Conservation (phyloP, 2,888 invertebrate species). For the Parnassius glacialis region DNA sequence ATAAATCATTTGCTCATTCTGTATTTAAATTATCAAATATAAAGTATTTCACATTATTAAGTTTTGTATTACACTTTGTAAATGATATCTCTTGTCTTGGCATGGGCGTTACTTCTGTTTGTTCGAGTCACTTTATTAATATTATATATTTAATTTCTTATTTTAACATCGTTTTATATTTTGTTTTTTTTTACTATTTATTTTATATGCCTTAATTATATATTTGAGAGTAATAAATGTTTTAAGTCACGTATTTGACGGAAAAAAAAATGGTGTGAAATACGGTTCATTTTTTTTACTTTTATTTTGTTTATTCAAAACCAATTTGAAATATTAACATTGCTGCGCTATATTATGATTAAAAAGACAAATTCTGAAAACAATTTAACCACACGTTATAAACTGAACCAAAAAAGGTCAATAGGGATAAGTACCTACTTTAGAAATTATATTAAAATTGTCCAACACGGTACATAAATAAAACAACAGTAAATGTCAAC, state of each 20-base stretch:
- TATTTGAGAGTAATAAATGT: constrained; percentile 12
- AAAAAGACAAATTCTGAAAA: no score
- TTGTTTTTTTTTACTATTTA: constrained; percentile 25
- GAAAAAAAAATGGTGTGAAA: background rate
- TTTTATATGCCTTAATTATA: constrained; percentile 22
- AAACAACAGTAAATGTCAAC: background rate
- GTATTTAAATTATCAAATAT: constrained; percentile 43
- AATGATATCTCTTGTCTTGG: constrained; percentile 49
- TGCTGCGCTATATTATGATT: no score
- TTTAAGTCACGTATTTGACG: constrained; percentile 4
- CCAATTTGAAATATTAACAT: no score
- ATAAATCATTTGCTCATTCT: constrained; percentile 45
- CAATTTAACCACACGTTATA: no score
- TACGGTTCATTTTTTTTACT: background rate
- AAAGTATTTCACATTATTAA: constrained; percentile 42
- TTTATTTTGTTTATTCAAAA: background rate
- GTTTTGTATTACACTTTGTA: constrained; percentile 45
- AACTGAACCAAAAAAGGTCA: no score
- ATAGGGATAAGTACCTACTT: no score
- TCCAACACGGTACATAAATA: constrained; percentile 26
- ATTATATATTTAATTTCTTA: constrained; percentile 24
- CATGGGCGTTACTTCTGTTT: constrained; percentile 54
- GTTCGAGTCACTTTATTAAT: constrained; percentile 27
- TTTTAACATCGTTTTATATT: constrained; percentile 25
- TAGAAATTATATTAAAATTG: constrained; percentile 11